Base-by-base conservation (phyloP, 2,797 vertebrate species). In the Xerus rutilus region DNA sequence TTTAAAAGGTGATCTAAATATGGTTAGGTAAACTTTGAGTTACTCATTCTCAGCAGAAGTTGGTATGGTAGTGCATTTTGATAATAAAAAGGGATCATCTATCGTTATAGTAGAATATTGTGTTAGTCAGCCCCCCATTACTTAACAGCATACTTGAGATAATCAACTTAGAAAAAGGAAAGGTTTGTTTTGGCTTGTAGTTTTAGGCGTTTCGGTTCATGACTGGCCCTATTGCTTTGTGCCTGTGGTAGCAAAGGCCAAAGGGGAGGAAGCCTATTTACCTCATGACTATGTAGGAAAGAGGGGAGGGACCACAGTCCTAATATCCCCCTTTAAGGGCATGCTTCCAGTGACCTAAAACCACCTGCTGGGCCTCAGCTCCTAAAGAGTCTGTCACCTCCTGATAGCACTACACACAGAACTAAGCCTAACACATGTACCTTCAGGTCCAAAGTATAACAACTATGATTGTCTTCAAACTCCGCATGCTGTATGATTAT, bases 1-100 rank as follows among this genome's bases (percentile, higher is more conserved):
- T 92, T 92, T 92, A 62, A 64, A 92, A 52, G 7, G 81, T 83
- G 7, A 32, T 57, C 78, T 92, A 52, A 91, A 73, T 20, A 67
- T 84, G 6, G 1, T 35, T 83, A 2, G 35, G 28, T 73, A 32
- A 20, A 35, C 74, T 82, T 85, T 65, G 59, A 9, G 6, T 54
- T 83, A 54, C 62, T 91, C 85, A 28, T 92, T 45, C 86, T 65
- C 73, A 89, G 28, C 47, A 77, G 28, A 83, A 43, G 2, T 49
- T 35, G 88, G 65, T 70, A 14, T 62, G 5, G 39, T 81, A 4
- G 28, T 79, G 0, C 11, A 45, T 89, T 93, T 89, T 92, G 28
- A 72, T 88, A 65, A 47, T 14, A 86, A 76, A 64, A 70, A 77
- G 35, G 10, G 87, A 20, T 74, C 10, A 20, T 74, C 10, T 79